A percentile compares a stretch with the other conserved stretches of the same genome.
phyloP scores from a whole-genome alignment of 2,113 vertebrate genomes.

The Sakesphorus luctuosus region DNA sequence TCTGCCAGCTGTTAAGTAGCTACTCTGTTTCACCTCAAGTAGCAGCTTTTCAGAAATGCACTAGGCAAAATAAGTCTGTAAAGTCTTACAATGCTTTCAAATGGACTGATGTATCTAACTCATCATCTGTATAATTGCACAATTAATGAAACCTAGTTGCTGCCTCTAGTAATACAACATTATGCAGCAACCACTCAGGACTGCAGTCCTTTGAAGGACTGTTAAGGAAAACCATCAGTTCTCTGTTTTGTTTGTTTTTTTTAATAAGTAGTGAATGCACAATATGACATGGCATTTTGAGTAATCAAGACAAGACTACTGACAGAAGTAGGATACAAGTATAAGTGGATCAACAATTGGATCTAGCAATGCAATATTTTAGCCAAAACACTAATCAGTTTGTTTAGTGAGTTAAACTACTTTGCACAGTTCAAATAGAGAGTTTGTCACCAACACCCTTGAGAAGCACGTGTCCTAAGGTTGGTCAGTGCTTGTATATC shows the following conservation, averaged over 20 bases:
- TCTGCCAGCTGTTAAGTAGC: background rate
- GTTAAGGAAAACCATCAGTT: background rate
- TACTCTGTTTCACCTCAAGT: background rate
- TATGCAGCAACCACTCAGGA: background rate
- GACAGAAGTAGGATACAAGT: background rate
- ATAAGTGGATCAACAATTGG: background rate
- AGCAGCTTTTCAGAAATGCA: background rate
- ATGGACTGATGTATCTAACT: background rate
- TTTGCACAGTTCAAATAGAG: background rate
- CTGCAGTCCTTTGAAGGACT: background rate
- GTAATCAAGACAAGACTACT: background rate
- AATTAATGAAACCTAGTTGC: background rate
- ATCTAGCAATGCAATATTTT: background rate
- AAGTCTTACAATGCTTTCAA: background rate
- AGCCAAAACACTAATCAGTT: background rate
- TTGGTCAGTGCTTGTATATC: background rate
- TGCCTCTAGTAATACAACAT: background rate
- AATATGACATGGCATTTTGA: background rate
- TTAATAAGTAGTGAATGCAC: background rate
- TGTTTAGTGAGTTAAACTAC: background rate
- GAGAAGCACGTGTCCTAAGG: background rate
- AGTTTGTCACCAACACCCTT: background rate
- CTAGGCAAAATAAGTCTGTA: background rate
- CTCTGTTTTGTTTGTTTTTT: rapidly evolving
- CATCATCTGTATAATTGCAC: background rate